These are phyloP conservation scores for Amphipyra berbera DNA, from an alignment of 2,888 invertebrate species.

Conservation along the genomic window DNA sequence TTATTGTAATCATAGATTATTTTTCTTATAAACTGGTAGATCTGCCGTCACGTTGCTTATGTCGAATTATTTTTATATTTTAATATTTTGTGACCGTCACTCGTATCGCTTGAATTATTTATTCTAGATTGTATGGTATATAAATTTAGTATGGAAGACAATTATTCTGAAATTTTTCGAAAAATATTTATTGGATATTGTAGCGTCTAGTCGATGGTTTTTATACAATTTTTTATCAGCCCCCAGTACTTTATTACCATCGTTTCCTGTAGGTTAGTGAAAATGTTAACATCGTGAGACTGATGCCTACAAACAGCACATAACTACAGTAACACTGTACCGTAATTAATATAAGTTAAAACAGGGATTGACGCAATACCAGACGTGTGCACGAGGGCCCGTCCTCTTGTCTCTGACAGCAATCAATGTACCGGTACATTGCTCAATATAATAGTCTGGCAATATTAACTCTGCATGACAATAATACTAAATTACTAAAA, in stretches of 20 bases:
- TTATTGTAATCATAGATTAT: constrained; percentile 80
- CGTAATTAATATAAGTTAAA: constrained; percentile 76
- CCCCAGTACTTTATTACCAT: constrained; percentile 56
- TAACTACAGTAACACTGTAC: constrained; percentile 64
- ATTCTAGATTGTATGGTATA: constrained; percentile 78
- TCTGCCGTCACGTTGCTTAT: constrained; percentile 82
- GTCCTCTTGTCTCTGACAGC: constrained; percentile 15
- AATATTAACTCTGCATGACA: constrained; percentile 51
- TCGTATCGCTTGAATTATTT: constrained; percentile 81
- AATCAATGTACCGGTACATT: constrained; percentile 29
- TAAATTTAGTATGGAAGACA: constrained; percentile 64
- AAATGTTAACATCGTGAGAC: constrained; percentile 69
- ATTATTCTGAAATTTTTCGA: constrained; percentile 69
- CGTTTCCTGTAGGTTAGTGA: constrained; percentile 68
- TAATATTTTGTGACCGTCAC: constrained; percentile 73
- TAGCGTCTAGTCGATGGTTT: constrained; percentile 85
- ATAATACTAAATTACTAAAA: constrained; percentile 6
- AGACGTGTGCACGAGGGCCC: constrained; percentile 61
- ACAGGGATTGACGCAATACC: constrained; percentile 84
- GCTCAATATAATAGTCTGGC: constrained; percentile 40
- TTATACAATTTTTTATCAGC: constrained; percentile 69
- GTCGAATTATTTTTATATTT: constrained; percentile 71
- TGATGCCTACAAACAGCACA: constrained; percentile 72
- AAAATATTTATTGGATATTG: constrained; percentile 81
- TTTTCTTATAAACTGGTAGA: constrained; percentile 75